These are phyloP conservation scores for Eilema sororculum DNA, from an alignment of 2,888 invertebrate genomes.

Conservation along the genomic window DNA sequence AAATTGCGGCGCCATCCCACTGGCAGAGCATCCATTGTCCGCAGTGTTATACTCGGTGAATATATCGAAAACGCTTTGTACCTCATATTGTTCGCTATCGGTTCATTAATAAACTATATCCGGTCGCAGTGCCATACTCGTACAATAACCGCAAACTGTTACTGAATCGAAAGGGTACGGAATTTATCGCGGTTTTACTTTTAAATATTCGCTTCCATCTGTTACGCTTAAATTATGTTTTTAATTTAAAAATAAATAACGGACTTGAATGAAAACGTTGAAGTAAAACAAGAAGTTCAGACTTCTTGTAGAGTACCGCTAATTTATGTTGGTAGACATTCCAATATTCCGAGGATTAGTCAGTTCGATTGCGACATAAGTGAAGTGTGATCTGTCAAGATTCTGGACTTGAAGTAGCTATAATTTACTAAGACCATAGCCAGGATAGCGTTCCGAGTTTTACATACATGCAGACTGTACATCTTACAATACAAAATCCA, in stretches of 20 bases:
- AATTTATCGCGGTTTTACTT: constrained; percentile 72
- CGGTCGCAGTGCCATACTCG: constrained; percentile 66
- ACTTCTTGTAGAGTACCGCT: background rate
- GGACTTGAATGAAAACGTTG: background rate
- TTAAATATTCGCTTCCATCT: constrained; percentile 55
- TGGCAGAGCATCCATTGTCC: constrained; percentile 70
- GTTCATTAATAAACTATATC: constrained; percentile 80
- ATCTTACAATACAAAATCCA: constrained; percentile 53
- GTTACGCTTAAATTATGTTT: constrained; percentile 49
- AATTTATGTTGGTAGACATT: too few relatives aligned
- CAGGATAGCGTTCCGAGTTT: background rate
- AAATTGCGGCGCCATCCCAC: constrained; percentile 67
- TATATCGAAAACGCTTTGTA: constrained; percentile 72
- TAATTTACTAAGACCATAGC: too few relatives aligned
- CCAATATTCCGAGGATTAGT: background rate
- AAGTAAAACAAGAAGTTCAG: background rate
- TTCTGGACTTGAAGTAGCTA: constrained; percentile 13
- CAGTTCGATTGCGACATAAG: background rate
- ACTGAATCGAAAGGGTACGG: constrained; percentile 64
- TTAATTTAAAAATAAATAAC: background rate
- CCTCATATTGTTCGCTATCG: constrained; percentile 73
- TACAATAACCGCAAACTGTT: constrained; percentile 70
- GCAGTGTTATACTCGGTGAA: constrained; percentile 67
- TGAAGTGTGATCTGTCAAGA: too few relatives aligned
- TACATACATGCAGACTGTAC: constrained; percentile 11